Conservation (phyloP, 2,797 vertebrate species). For the Thripadectes ignobilis region DNA sequence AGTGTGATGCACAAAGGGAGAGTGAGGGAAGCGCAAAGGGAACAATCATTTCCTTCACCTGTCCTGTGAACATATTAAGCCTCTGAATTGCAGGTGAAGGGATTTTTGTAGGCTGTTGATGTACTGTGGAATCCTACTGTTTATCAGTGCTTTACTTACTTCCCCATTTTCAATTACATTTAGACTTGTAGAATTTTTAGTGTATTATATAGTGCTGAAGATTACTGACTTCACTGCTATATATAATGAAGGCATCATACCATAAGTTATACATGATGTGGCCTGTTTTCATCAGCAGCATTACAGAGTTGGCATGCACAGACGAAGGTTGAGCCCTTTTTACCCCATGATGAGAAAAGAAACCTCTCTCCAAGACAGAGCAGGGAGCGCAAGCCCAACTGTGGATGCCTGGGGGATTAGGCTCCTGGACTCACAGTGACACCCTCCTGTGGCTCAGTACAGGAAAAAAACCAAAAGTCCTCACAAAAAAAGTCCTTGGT, state of each 20-base stretch:
- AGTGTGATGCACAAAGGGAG: background rate
- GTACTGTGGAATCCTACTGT: background rate
- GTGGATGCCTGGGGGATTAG: background rate
- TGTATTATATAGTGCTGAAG: background rate
- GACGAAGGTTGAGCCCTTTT: background rate
- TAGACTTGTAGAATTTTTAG: background rate
- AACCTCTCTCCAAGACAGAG: background rate
- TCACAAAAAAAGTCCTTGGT: background rate
- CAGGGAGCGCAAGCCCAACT: background rate
- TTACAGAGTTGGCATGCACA: background rate
- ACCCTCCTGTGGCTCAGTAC: background rate
- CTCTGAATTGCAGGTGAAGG: background rate
- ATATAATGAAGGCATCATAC: background rate
- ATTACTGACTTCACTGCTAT: background rate
- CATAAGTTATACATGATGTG: background rate
- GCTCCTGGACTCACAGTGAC: background rate
- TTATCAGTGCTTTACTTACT: background rate
- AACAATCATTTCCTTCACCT: background rate
- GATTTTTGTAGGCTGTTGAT: background rate
- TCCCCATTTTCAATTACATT: background rate
- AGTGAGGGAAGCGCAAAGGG: background rate
- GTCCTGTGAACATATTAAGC: background rate
- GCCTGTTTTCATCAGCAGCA: background rate
- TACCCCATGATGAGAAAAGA: background rate
- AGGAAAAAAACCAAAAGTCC: background rate